These are phyloP conservation scores for Semaprochilodus insignis DNA, from an alignment of 2,797 vertebrate species.

Conservation along the genomic window DNA sequence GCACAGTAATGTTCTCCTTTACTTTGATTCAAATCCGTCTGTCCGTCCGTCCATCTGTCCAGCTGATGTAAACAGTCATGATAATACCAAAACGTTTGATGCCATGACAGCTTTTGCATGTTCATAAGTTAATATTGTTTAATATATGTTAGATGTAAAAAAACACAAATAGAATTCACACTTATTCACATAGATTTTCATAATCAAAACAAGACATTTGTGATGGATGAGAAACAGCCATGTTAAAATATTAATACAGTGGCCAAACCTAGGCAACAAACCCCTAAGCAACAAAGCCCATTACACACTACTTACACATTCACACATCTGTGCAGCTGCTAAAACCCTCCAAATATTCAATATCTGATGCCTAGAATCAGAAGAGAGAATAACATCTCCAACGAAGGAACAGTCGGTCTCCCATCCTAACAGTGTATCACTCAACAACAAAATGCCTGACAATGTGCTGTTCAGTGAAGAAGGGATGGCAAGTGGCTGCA, in stretches of 20 bases:
- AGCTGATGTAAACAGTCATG: too few relatives aligned
- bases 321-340: neutral
- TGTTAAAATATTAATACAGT: constrained; percentile 37
- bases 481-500: neutral
- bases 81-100: too few relatives aligned
- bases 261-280: neutral
- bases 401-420: neutral
- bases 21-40: too few relatives aligned
- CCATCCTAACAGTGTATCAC: neutral
- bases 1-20: too few relatives aligned
- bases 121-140: too few relatives aligned
- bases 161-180: too few relatives aligned
- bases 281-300: constrained; percentile 35
- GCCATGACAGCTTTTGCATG: too few relatives aligned
- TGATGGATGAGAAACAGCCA: constrained; percentile 19
- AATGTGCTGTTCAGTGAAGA: constrained; percentile 5
- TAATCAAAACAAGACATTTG: neutral
- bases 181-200: too few relatives aligned
- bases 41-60: too few relatives aligned
- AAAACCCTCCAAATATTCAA: neutral
- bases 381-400: neutral
- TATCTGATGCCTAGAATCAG: neutral
- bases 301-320: constrained; percentile 21
- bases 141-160: too few relatives aligned
- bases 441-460: constrained; percentile 18